Evolutionary conservation across 2,888 invertebrate species (phyloP).

Genomic region (Sycophila texana): DNA sequence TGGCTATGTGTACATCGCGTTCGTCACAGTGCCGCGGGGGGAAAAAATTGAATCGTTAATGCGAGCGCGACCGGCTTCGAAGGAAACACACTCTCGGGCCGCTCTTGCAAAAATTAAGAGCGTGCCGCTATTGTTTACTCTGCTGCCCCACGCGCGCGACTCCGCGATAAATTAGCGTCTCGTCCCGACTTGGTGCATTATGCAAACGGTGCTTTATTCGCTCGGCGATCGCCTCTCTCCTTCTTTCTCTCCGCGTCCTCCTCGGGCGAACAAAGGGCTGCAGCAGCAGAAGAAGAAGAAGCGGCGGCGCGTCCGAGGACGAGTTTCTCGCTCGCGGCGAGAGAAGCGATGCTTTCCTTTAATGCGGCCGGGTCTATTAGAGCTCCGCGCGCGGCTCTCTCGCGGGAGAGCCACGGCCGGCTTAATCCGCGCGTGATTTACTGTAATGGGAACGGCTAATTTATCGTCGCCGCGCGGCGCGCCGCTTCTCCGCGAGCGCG

Average conservation of each 20-base stretch:
- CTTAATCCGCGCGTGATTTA: constrained; percentile 57
- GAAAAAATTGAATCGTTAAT: constrained; percentile 39
- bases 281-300: too few relatives aligned
- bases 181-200: too few relatives aligned
- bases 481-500: constrained; percentile 10
- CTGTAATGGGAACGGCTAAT: constrained; percentile 54
- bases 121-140: too few relatives aligned
- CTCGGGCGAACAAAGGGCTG: constrained; percentile 40
- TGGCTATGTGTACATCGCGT: background rate
- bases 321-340: constrained; percentile 35
- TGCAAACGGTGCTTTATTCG: too few relatives aligned
- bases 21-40: background rate
- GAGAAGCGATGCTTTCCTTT: constrained; percentile 37
- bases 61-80: background rate
- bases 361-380: constrained; percentile 28
- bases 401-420: constrained; percentile 19
- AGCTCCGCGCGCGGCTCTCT: constrained; percentile 7
- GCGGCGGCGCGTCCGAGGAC: constrained; percentile 17
- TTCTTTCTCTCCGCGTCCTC: too few relatives aligned
- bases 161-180: too few relatives aligned
- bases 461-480: constrained; percentile 41
- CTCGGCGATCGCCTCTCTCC: background rate
- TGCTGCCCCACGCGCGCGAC: too few relatives aligned
- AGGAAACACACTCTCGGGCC: background rate
- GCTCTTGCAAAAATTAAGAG: too few relatives aligned